Evolutionary conservation across 2,113 vertebrate species (phyloP).

Genomic region (Oxygymnocypris stewartii): DNA sequence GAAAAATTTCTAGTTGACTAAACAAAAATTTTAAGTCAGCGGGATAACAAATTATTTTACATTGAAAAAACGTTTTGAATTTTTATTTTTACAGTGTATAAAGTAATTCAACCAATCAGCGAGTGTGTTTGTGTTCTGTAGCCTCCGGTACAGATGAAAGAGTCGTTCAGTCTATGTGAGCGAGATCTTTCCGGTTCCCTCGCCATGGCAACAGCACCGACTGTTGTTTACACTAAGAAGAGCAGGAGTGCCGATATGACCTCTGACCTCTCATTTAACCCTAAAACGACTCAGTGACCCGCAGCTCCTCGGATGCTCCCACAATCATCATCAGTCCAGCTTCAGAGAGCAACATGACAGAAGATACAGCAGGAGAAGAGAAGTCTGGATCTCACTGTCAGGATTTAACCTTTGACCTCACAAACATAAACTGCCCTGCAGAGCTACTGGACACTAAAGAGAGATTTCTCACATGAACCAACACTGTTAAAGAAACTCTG

Average conservation of each 20-base stretch:
- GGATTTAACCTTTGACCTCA: not conserved
- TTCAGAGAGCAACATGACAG: conserved; percentile 64
- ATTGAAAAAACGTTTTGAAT: too few relatives aligned
- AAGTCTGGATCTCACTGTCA: conserved; percentile 32
- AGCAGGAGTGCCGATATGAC: conserved; percentile 59
- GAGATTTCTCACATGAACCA: conserved; percentile 4
- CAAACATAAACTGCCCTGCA: not conserved
- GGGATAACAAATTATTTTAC: too few relatives aligned
- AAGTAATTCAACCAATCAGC: not conserved
- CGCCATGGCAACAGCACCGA: conserved; percentile 63
- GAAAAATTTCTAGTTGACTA: too few relatives aligned
- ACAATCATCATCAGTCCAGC: conserved; percentile 71
- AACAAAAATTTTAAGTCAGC: too few relatives aligned
- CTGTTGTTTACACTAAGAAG: conserved; percentile 60
- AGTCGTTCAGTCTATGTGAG: conserved; percentile 55
- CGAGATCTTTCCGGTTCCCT: conserved; percentile 64
- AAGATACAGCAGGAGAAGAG: conserved; percentile 22
- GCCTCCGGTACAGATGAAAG: conserved; percentile 41
- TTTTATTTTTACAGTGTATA: not conserved
- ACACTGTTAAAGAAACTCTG: not conserved
- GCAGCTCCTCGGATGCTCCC: conserved; percentile 52
- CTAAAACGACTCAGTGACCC: conserved; percentile 38
- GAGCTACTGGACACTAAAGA: not conserved
- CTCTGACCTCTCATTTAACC: conserved; percentile 27
- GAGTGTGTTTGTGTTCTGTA: conserved; percentile 46